Base-by-base conservation (phyloP, 2,888 invertebrate species). In the Dicyrtomina minuta region DNA sequence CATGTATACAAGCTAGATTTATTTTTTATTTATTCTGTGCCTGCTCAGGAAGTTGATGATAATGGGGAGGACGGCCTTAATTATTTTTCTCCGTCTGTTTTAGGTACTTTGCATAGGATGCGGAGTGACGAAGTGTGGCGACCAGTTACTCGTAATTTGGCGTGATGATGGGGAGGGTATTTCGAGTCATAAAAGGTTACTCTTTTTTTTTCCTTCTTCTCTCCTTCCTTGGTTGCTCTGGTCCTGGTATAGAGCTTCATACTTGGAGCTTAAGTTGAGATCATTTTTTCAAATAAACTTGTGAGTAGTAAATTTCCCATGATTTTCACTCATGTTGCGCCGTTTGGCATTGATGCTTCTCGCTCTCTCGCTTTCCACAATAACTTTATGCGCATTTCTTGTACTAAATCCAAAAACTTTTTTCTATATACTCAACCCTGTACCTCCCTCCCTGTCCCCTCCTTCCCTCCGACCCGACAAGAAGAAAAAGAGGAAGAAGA, bases 41-140 rank as follows among this genome's bases (percentile, higher is more conserved):
- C n/a, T n/a, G n/a, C n/a, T n/a, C n/a, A n/a, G n/a, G n/a, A n/a
- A n/a, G n/a, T 44, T 20, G 41, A 13, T 10, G 60, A 44, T 44
- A 60, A 60, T 60, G 44, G 44, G 24, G n/a, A n/a, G n/a, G n/a
- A n/a, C n/a, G n/a, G n/a, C 49, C 33, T 62, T 62, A 62, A 62
- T 62, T 46, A 46, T 62, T 62, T 49, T 49, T 62, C 62, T 15
- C 44, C 3, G 43, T 22, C 15, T 60, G 41, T 41, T 4, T 20
- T 60, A n/a, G n/a, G n/a, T n/a, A n/a, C n/a, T n/a, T n/a, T n/a
- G n/a, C n/a, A n/a, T n/a, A n/a, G n/a, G n/a, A n/a, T n/a, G n/a
- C n/a, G n/a, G n/a, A n/a, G n/a, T n/a, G n/a, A n/a, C n/a, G n/a
- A n/a, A n/a, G n/a, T n/a, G n/a, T n/a, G n/a, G 13, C 26, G 13